phyloP scores from a whole-genome alignment of 2,797 vertebrate species.

The Sebastolobus alascanus region DNA sequence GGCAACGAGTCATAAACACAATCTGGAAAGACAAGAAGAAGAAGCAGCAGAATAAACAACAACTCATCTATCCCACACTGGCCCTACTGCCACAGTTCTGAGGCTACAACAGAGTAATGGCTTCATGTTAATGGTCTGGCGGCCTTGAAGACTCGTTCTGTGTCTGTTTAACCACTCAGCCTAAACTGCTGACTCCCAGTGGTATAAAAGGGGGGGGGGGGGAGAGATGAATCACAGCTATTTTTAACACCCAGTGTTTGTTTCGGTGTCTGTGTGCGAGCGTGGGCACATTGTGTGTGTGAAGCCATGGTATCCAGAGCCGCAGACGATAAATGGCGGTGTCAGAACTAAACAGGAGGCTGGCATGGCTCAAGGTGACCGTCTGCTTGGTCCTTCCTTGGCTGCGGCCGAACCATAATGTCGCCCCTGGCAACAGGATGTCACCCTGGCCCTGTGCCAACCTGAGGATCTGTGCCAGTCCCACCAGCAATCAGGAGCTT shows the following conservation, averaged over 20 bases:
- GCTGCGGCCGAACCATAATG: constrained; percentile 74
- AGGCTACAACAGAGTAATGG: constrained; percentile 38
- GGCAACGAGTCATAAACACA: constrained; percentile 71
- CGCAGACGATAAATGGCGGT: constrained; percentile 78
- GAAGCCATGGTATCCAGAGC: constrained; percentile 62
- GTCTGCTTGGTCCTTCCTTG: constrained; percentile 82
- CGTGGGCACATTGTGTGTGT: constrained; percentile 33
- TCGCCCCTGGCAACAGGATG: constrained; percentile 86
- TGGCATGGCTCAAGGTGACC: constrained; percentile 88
- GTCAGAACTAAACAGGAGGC: constrained; percentile 81
- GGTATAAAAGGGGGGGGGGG: constrained; percentile 28
- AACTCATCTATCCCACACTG: constrained; percentile 20
- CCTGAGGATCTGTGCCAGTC: constrained; percentile 72
- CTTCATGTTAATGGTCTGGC: constrained; percentile 44
- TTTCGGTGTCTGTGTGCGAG: constrained; percentile 41
- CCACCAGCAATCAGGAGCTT: constrained; percentile 71
- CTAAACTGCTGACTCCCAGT: constrained; percentile 69
- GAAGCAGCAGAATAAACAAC: constrained; percentile 50
- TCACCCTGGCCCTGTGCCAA: constrained; percentile 81
- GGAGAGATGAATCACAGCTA: constrained; percentile 63
- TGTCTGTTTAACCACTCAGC: constrained; percentile 61
- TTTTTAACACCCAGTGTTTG: constrained; percentile 71
- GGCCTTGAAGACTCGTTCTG: constrained; percentile 50
- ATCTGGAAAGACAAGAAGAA: constrained; percentile 55
- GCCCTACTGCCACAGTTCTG: constrained; percentile 33